Base-by-base conservation (phyloP, 2,888 invertebrate species). In the Rotaria socialis region DNA sequence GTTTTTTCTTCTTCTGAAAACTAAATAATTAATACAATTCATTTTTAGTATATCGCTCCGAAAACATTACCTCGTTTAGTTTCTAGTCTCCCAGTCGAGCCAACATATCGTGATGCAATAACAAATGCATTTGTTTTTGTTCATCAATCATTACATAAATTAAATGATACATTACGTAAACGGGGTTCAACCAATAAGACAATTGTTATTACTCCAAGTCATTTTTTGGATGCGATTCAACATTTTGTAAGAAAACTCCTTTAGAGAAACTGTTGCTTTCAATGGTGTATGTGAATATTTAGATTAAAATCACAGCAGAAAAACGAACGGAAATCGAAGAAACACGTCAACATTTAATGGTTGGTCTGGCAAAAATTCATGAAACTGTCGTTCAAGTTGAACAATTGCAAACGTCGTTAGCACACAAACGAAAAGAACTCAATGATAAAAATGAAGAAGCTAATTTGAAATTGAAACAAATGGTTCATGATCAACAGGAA, bases 341-440 rank as follows among this genome's bases (percentile, higher is more conserved):
- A 90, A 98, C 99, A 90, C 98, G 99, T 91, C 93, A 98, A 43
- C 99, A 99, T 92, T 93, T 99, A 90, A 99, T 99, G 92, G 97
- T 99, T 84, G 99, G 99, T 91, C 93, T 99, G 87, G 96, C 95
- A 90, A 99, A 99, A 92, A 99, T 99, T 89, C 96, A 96, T 0
- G 99, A 99, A 92, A 99, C 99, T 14, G 96, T 99, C 24, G 97
- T 97, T 89, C 99, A 99, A 91, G 99, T 99, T 24, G 98, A 97
- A 91, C 98, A 99, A 91, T 96, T 99, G 94, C 99, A 99, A 91
- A 97, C 97, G 92, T 97, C 97, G 87, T 93, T 99, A 87, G 97
- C 97, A 84, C 95, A 97, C 85, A 99, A 99, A 92, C 95, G 96
- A 87, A 90, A 90, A 84, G 93, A 93, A 88, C 90, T 93, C 86